A percentile compares a stretch with the other conserved stretches of the same genome.
phyloP scores from a whole-genome alignment of 2,797 vertebrate genomes.

The Microctenopoma stevenorrisi region DNA sequence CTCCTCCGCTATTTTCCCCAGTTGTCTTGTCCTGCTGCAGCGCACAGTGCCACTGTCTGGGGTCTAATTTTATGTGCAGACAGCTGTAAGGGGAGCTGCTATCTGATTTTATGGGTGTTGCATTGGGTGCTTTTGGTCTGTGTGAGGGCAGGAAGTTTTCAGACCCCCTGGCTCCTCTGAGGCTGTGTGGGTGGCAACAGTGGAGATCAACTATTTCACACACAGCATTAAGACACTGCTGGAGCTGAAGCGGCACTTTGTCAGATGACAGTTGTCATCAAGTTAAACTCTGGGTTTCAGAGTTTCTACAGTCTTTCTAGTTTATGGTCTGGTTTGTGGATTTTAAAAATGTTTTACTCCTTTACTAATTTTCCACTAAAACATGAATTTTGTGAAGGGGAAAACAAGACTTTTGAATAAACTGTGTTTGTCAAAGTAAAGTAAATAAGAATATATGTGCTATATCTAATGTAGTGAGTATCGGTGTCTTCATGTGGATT shows the following conservation, averaged over 20 bases:
- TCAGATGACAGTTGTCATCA: background rate
- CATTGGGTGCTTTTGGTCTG: conserved; percentile 37
- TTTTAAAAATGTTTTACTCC: no score
- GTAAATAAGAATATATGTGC: no score
- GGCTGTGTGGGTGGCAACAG: conserved; percentile 36
- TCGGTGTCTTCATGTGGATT: conserved; percentile 49
- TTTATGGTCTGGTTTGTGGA: no score
- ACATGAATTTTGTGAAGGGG: no score
- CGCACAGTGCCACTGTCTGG: conserved; percentile 34
- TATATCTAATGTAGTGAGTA: no score
- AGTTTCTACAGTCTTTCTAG: no score
- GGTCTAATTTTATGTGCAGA: conserved; percentile 71
- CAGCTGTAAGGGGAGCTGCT: conserved; percentile 75
- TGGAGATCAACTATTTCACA: conserved; percentile 1
- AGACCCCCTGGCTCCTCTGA: conserved; percentile 44
- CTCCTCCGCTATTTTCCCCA: conserved; percentile 19
- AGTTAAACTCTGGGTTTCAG: background rate
- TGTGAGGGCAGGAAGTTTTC: conserved; percentile 31
- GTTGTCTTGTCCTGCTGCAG: conserved; percentile 34
- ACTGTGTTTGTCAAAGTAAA: no score
- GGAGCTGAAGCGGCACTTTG: background rate
- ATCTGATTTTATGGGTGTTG: conserved; percentile 52
- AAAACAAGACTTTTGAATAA: no score
- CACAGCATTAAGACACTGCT: background rate
- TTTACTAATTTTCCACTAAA: no score